Percentiles rank a stretch among this genome's conserved stretches.
Evolutionary conservation across 2,888 invertebrate species (phyloP).

Genomic region (Troides oblongomaculatus): DNA sequence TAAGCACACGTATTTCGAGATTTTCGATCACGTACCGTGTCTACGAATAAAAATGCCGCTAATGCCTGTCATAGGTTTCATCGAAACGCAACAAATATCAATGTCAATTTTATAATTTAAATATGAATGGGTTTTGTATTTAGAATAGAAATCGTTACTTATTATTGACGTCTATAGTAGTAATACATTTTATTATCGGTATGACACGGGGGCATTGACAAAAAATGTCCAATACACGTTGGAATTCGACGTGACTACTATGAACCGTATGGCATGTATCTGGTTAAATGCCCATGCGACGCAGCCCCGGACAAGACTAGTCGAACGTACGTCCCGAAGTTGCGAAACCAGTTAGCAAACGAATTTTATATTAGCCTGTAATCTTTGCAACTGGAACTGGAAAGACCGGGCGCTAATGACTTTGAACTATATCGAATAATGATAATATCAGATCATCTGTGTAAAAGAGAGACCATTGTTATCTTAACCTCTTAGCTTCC

Average conservation of each 20-base stretch:
- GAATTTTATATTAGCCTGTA: slow-evolving; percentile 32
- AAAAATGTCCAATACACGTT: slow-evolving; percentile 10
- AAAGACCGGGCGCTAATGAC: slow-evolving; percentile 31
- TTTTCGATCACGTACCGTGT: slow-evolving; percentile 27
- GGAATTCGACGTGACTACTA: slow-evolving; percentile 20
- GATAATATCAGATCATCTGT: slow-evolving; percentile 23
- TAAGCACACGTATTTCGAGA: slow-evolving; percentile 5
- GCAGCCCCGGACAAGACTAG: slow-evolving; percentile 23
- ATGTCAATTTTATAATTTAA: slow-evolving; percentile 28
- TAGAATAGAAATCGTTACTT: slow-evolving; percentile 28
- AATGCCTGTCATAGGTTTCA: slow-evolving; percentile 23
- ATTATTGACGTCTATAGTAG: slow-evolving; percentile 13
- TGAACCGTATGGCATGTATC: slow-evolving; percentile 15
- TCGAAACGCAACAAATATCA: slow-evolving; percentile 26
- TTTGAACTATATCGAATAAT: slow-evolving; percentile 33
- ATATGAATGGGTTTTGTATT: slow-evolving; percentile 28
- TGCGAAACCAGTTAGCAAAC: slow-evolving; percentile 37
- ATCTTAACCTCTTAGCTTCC: slow-evolving; percentile 73
- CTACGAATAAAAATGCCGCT: slow-evolving; percentile 27
- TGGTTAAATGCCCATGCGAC: slow-evolving; percentile 17
- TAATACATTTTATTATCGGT: slow-evolving; percentile 16
- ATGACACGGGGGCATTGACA: slow-evolving; percentile 4
- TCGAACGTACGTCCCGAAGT: slow-evolving; percentile 27
- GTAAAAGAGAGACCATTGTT: slow-evolving; percentile 55
- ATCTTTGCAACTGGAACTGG: slow-evolving; percentile 31